Percentiles rank a stretch among this genome's conserved stretches.
phyloP scores from a whole-genome alignment of 2,113 vertebrate species.

The Otis tarda region DNA sequence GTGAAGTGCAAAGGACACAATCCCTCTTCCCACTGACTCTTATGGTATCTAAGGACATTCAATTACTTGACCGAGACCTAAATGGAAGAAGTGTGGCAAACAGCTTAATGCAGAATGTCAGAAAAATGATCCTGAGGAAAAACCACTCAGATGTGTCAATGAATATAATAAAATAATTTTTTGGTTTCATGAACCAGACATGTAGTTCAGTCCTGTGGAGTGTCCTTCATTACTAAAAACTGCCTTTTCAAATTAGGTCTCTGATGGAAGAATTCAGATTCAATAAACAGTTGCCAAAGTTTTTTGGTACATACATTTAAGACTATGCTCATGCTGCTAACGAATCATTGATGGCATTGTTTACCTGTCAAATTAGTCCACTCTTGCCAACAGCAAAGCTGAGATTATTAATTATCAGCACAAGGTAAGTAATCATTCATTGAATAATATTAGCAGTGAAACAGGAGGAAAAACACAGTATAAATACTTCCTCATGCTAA shows the following conservation, averaged over 20 bases:
- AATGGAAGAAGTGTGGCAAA: background rate
- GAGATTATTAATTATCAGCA: background rate
- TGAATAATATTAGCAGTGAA: background rate
- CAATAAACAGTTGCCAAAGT: background rate
- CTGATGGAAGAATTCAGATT: background rate
- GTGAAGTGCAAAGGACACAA: background rate
- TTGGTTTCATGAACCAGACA: background rate
- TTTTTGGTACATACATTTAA: background rate
- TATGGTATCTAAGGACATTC: background rate
- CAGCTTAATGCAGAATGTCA: background rate
- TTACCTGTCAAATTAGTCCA: background rate
- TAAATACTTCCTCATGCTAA: background rate
- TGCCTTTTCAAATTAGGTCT: background rate
- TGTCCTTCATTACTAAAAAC: constrained; percentile 25
- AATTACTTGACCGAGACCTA: background rate
- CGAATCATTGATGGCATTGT: constrained; percentile 11
- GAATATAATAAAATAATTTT: background rate
- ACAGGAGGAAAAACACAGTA: background rate
- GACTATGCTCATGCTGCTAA: background rate
- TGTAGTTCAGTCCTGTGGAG: background rate
- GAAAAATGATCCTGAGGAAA: background rate
- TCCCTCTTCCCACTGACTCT: background rate
- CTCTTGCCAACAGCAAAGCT: background rate
- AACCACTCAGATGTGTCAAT: background rate
- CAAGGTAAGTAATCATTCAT: background rate